Evolutionary conservation across 2,113 vertebrate genomes (phyloP).

Genomic region (Zootoca vivipara): DNA sequence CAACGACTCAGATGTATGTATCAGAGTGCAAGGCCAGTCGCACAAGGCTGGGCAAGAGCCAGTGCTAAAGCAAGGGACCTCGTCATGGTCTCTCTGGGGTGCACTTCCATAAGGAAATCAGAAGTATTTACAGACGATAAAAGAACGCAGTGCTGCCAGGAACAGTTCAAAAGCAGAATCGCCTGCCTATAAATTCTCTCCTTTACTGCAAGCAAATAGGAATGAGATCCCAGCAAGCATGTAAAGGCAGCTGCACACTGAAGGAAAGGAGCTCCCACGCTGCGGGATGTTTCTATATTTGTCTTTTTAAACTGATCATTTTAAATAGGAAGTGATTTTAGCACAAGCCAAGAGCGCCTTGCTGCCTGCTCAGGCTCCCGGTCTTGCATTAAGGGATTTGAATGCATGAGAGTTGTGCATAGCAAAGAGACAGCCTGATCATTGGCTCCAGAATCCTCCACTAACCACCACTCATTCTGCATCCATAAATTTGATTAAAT

Average conservation of each 20-base stretch:
- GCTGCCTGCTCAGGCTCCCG: background rate
- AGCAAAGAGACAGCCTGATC: background rate
- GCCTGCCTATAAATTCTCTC: constrained; percentile 8
- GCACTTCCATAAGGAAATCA: background rate
- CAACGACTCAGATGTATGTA: background rate
- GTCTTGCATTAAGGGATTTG: constrained; percentile 7
- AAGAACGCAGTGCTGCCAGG: background rate
- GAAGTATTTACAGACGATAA: constrained; percentile 18
- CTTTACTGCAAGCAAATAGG: constrained; percentile 11
- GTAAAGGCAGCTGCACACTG: background rate
- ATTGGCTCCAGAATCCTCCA: background rate
- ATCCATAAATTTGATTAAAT: background rate
- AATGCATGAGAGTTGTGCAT: background rate
- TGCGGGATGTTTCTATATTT: constrained; percentile 29
- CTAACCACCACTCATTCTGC: background rate
- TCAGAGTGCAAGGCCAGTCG: background rate
- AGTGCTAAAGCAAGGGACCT: background rate
- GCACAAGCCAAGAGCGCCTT: background rate
- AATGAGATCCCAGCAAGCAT: background rate
- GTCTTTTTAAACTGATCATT: constrained; percentile 27
- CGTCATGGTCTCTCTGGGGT: background rate
- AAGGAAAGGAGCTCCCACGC: constrained; percentile 2
- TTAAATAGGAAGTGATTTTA: constrained; percentile 33
- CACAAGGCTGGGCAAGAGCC: background rate
- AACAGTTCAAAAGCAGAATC: constrained; percentile 1